Conservation (phyloP, 2,888 invertebrate genomes). For the Adela reaumurella region DNA sequence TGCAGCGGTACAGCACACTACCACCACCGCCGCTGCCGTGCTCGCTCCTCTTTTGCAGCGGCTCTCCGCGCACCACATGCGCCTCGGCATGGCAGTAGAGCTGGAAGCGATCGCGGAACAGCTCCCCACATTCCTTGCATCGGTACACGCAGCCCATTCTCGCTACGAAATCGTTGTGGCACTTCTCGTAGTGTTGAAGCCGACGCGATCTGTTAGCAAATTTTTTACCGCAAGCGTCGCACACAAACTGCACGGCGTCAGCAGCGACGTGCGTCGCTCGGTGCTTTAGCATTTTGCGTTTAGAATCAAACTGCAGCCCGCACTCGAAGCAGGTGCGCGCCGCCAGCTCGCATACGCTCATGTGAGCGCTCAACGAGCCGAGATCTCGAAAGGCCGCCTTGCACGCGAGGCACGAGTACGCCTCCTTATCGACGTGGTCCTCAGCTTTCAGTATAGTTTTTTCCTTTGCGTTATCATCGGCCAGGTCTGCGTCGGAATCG, state of each 20-base stretch:
- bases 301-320: constrained; percentile 34
- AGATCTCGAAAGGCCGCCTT: constrained; percentile 28
- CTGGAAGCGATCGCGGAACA: constrained; percentile 31
- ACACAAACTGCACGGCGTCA: constrained; percentile 20
- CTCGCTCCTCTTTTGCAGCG: constrained; percentile 27
- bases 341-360: constrained; percentile 35
- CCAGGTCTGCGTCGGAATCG: constrained; percentile 37
- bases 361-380: constrained; percentile 33
- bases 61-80: constrained; percentile 28
- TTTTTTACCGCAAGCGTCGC: constrained; percentile 26
- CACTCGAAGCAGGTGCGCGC: constrained; percentile 36
- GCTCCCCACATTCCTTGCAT: constrained; percentile 38
- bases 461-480: constrained; percentile 29
- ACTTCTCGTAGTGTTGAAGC: constrained; percentile 28
- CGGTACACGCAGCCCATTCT: constrained; percentile 28
- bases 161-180: constrained; percentile 26
- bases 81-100: constrained; percentile 36
- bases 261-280: constrained; percentile 21
- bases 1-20: constrained; percentile 43
- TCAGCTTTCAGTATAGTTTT: constrained; percentile 12
- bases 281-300: constrained; percentile 36
- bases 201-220: constrained; percentile 28
- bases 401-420: constrained; percentile 35
- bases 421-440: constrained; percentile 16
- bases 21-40: constrained; percentile 25